These are phyloP conservation scores for Calameuta pallipes DNA, from an alignment of 2,888 invertebrate genomes.

Conservation along the genomic window DNA sequence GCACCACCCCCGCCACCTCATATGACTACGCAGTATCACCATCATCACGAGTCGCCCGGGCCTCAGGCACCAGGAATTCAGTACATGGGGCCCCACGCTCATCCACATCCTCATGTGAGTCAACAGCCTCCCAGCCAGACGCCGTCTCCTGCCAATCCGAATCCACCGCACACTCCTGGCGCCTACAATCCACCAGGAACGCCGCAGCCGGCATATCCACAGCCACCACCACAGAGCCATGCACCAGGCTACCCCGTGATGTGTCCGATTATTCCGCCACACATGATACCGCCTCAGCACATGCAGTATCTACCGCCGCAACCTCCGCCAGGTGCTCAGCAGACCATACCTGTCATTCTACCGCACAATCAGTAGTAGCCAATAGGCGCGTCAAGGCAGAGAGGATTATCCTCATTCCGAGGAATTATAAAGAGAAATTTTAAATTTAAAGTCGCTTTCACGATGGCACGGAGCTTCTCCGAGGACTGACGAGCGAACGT, in stretches of 20 bases:
- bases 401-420: conserved; percentile 49
- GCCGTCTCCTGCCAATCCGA: conserved; percentile 62
- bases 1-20: conserved; percentile 58
- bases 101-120: conserved; percentile 60
- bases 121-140: conserved; percentile 63
- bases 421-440: conserved; percentile 42
- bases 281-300: conserved; percentile 67
- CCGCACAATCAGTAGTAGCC: conserved; percentile 68
- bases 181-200: conserved; percentile 68
- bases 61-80: conserved; percentile 69
- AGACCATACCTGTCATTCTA: conserved; percentile 66
- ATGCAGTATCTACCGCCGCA: conserved; percentile 69
- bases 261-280: conserved; percentile 69
- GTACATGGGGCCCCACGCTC: conserved; percentile 69
- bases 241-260: conserved; percentile 71
- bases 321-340: conserved; percentile 66
- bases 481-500: not conserved
- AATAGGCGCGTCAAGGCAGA: conserved; percentile 33
- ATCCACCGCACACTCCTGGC: conserved; percentile 70
- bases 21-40: conserved; percentile 61
- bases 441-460: conserved; percentile 31
- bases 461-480: conserved; percentile 6
- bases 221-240: conserved; percentile 71
- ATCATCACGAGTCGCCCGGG: conserved; percentile 70
- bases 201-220: conserved; percentile 69